Evolutionary conservation across 2,113 vertebrate genomes (phyloP), one percentile per base, ranked within the genome.

Genomic region (Sceloporus tristichus): DNA sequence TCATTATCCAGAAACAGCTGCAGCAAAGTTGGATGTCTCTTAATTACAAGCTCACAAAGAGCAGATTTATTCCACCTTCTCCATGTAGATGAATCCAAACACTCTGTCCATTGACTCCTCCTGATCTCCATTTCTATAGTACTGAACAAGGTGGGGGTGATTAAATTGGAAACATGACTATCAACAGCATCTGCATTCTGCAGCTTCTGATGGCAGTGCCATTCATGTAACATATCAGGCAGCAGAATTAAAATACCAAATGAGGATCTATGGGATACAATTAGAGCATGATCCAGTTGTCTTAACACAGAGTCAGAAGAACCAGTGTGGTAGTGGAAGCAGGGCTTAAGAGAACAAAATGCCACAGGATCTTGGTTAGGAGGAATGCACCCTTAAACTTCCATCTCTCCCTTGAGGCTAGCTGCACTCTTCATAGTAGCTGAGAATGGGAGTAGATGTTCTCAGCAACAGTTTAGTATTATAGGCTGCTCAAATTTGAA

Each of bases 1-100:
- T 42, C 21, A 29, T 84, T 88, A 81, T 84, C 59, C 87, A 77
- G 74, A 82, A 14, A 9, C 48, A 25, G 7, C 71, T 23, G 53
- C 8, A 2, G 34, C 14, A 16, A 59, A 16, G 8, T 10, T 29
- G 53, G 68, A 16, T 16, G 42, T 2, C 86, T 11, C 16, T 54
- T 56, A 25, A 68, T 77, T 54, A 40, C 74, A 5, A 10, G 29
- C 62, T 38, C n/a, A 38, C 2, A 10, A 21, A 21, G n/a, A 38
- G 21, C 79, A 62, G 11, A 62, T 54, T 53, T 14, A 23, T 16
- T n/a, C 5, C 34, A 9, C 25, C 76, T 42, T 10, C 38, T 27
- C 80, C 3, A 54, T 27, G 25, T 70, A 83, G 42, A 48, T 54
- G 40, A 74, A 5, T 13, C 59, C 56, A 53, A 74, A 82, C 80